Evolutionary conservation across 1,140 invertebrate genomes (phyloP), one percentile per base, ranked within the genome.

Genomic region (Sarcophaga peregrina): DNA sequence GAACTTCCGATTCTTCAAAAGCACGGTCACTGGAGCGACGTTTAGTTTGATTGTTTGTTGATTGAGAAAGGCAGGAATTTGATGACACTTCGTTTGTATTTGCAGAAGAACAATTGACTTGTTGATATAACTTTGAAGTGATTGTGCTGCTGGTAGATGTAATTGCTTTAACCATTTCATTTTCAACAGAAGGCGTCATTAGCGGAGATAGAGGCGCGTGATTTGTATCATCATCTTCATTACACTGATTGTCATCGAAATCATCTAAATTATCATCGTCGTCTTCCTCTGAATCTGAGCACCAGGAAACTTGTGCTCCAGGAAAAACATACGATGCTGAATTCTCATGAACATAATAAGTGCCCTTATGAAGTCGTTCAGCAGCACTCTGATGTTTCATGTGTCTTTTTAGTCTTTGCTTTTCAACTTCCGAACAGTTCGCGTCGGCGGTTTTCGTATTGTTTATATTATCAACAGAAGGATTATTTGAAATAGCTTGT

Each of bases 301-400:
- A 82, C 84, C 82, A 85, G 54, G 86, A 90, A 0, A 90, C 88
- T 83, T 90, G 88, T 6, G 88, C 88, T 8, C 88, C 88, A 0
- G 88, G 88, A 62, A 90, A 90, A 20, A 90, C 88, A 85, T 90
- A 90, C 9, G 88, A 89, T 73, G 85, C 85, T 50, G 82, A 85
- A 80, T 86, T 86, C 46, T 82, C 85, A 78, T 89, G 85, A 7
- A 84, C 86, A 80, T 90, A 90, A 82, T 88, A 90, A 15, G 88
- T 90, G 48, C 88, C 88, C 0, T 87, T 84, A n/a, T 84, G 58
- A 45, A 90, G 72, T 8, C 87, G 86, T 48, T 90, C 88, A 2
- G 87, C 88, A 15, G 86, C 86, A 0, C 86, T 90, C 54, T 86
- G 74, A 58, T 85, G 68, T 84, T 81, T 83, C 25, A 74, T 52